Conservation (phyloP, 2,113 vertebrate species). For the Caloenas nicobarica region DNA sequence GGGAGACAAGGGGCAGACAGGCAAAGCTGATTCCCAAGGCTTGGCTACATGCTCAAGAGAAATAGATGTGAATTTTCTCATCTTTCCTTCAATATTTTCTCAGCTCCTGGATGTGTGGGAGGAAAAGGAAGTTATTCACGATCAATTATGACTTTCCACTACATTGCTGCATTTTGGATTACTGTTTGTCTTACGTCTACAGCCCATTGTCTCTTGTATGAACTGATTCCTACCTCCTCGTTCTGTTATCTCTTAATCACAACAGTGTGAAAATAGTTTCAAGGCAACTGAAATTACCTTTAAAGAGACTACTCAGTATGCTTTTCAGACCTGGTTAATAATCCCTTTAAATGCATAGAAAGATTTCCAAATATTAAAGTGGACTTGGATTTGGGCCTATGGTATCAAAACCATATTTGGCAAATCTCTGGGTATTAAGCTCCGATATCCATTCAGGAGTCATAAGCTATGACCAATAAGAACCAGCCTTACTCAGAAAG, state of each 20-base stretch:
- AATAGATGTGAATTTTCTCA: constrained; percentile 38
- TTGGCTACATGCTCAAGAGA: not conserved
- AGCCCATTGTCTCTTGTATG: constrained; percentile 13
- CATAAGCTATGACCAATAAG: not conserved
- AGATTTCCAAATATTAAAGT: not conserved
- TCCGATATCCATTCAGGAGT: not conserved
- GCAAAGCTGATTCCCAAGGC: not conserved
- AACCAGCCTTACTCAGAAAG: not conserved
- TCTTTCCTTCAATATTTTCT: constrained; percentile 49
- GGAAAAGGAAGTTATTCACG: constrained; percentile 66
- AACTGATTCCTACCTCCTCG: not conserved
- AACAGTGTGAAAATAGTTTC: not conserved
- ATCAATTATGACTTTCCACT: constrained; percentile 63
- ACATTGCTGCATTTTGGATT: constrained; percentile 10
- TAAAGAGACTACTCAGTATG: not conserved
- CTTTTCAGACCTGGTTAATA: not conserved
- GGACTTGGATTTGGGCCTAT: not conserved
- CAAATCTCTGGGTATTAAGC: not conserved
- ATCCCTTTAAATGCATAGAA: not conserved
- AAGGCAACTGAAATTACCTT: not conserved
- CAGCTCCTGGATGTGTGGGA: constrained; percentile 51
- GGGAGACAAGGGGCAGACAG: constrained; percentile 10
- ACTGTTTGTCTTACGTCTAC: constrained; percentile 11
- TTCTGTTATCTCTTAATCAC: constrained; percentile 1
- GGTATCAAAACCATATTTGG: not conserved